phyloP scores from a whole-genome alignment of 1,140 invertebrate genomes.

The Uloborus diversus region DNA sequence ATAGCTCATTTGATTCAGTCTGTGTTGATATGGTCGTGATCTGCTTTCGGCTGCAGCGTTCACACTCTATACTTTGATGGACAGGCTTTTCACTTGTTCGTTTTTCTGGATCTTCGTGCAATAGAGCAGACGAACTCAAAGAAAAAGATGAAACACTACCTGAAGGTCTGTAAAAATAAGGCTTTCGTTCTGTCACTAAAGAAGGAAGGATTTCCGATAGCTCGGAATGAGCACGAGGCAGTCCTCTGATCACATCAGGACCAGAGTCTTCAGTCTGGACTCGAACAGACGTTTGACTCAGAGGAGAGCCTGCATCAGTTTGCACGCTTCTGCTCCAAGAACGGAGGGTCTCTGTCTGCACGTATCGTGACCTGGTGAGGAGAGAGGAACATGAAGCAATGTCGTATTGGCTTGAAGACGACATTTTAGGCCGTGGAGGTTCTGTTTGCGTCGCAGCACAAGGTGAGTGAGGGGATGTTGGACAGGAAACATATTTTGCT shows the following conservation, averaged over 20 bases:
- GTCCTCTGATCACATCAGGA: slow-evolving; percentile 37
- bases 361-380: slow-evolving; percentile 18
- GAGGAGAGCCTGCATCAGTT: slow-evolving; percentile 27
- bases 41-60: neutral
- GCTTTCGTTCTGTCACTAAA: neutral
- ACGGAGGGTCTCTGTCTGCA: slow-evolving; percentile 31
- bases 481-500: slow-evolving; percentile 44
- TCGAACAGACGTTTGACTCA: slow-evolving; percentile 11
- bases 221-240: slow-evolving; percentile 11
- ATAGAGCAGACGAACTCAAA: slow-evolving; percentile 5
- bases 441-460: slow-evolving; percentile 42
- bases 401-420: slow-evolving; percentile 40
- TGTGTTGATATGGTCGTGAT: neutral
- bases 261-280: slow-evolving; percentile 33
- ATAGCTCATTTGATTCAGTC: slow-evolving; percentile 15
- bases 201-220: slow-evolving; percentile 29
- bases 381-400: slow-evolving; percentile 21
- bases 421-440: slow-evolving; percentile 26
- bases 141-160: slow-evolving; percentile 45
- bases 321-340: slow-evolving; percentile 27
- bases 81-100: neutral
- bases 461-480: slow-evolving; percentile 32
- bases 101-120: slow-evolving; percentile 20
- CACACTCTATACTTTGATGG: neutral
- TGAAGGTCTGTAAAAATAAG: slow-evolving; percentile 36